Evolutionary conservation across 2,797 vertebrate genomes (phyloP).

Genomic region (Saxicola maurus): DNA sequence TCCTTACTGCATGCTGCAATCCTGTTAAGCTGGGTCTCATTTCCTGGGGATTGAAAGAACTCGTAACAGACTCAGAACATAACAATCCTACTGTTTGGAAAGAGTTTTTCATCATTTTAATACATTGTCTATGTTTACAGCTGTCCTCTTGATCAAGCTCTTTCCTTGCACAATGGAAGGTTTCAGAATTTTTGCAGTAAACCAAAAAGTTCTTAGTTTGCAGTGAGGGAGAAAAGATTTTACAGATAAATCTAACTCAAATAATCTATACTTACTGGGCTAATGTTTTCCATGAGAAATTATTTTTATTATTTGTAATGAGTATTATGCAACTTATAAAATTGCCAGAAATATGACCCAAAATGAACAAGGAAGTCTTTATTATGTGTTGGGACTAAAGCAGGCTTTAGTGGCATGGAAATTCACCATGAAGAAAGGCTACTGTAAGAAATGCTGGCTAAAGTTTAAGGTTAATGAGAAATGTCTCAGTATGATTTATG

Average conservation of each 20-base stretch:
- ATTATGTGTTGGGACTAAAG: slow-evolving; percentile 24
- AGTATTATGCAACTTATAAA: neutral
- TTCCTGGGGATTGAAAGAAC: neutral
- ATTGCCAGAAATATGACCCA: slow-evolving; percentile 34
- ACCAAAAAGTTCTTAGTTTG: neutral
- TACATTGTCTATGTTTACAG: neutral
- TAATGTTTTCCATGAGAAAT: neutral
- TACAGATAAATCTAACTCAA: neutral
- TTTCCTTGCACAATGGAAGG: neutral
- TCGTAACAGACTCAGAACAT: neutral
- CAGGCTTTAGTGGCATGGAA: slow-evolving; percentile 32
- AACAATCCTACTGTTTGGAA: neutral
- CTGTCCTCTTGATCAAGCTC: neutral
- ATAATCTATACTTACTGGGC: neutral
- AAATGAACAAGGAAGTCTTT: neutral
- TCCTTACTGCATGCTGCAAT: neutral
- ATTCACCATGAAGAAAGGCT: slow-evolving; percentile 41
- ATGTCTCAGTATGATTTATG: neutral
- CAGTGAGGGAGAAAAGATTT: neutral
- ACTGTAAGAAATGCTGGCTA: neutral
- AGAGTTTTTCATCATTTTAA: neutral
- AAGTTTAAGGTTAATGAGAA: neutral
- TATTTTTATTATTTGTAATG: slow-evolving; percentile 24
- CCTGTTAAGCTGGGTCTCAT: neutral
- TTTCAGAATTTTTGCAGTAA: neutral